These are phyloP conservation scores for Stenurella melanura DNA, from an alignment of 2,888 invertebrate genomes.

Conservation along the genomic window DNA sequence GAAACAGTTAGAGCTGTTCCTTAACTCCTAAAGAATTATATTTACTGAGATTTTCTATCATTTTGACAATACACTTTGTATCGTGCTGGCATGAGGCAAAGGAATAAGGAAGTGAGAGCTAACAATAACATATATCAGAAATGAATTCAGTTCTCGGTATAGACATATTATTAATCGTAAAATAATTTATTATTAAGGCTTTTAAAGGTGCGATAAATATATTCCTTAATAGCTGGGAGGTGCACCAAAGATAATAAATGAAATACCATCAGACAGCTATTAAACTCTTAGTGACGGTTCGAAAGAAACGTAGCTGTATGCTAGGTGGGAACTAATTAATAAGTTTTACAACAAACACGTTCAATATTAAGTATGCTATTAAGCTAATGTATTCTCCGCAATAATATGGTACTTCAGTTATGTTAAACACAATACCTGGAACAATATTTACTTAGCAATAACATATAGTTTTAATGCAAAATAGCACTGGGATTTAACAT, in stretches of 20 bases:
- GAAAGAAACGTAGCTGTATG: neutral
- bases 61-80: slow-evolving; percentile 3
- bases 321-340: neutral
- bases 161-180: slow-evolving; percentile 1
- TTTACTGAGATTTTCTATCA: slow-evolving; percentile 7
- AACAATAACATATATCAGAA: slow-evolving; percentile 6
- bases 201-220: slow-evolving; percentile 22
- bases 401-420: neutral
- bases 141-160: slow-evolving; percentile 16
- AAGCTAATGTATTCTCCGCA: slow-evolving; percentile 7
- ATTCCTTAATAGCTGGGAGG: slow-evolving; percentile 10
- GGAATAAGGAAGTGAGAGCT: neutral
- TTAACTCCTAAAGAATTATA: neutral
- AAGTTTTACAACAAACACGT: neutral
- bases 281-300: slow-evolving; percentile 1
- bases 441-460: neutral
- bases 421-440: neutral
- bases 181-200: slow-evolving; percentile 22
- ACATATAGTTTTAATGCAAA: neutral
- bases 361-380: neutral
- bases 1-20: neutral
- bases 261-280: neutral
- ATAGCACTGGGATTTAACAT: neutral
- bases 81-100: neutral
- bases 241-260: neutral